phyloP scores from a whole-genome alignment of 2,113 vertebrate genomes.

The Probosciger aterrimus region DNA sequence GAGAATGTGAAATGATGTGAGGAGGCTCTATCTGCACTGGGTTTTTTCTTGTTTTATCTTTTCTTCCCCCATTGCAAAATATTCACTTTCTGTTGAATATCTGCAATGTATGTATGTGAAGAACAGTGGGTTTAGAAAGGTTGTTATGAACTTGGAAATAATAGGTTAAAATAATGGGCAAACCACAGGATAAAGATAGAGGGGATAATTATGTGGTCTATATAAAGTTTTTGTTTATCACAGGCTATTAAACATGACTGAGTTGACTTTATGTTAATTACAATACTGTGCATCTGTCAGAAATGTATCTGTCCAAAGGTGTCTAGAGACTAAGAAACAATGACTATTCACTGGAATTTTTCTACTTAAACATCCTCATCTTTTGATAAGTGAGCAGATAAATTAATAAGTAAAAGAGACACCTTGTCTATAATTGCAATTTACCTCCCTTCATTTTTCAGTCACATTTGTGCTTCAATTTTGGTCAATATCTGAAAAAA shows the following conservation, averaged over 20 bases:
- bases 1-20: not conserved
- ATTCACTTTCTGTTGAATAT: not conserved
- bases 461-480: not conserved
- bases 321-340: not conserved
- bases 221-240: not conserved
- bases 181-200: not conserved
- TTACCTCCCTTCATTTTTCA: not conserved
- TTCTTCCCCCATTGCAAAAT: not conserved
- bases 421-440: not conserved
- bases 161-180: not conserved
- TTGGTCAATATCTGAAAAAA: not conserved
- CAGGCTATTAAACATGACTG: not conserved
- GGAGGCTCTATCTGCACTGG: not conserved
- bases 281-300: not conserved
- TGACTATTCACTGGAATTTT: not conserved
- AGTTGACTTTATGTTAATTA: constrained; percentile 9
- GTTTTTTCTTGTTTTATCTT: not conserved
- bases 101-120: not conserved
- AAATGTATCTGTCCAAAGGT: not conserved
- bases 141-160: not conserved
- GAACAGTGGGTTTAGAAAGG: not conserved
- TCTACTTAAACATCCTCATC: not conserved
- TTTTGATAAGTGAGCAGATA: not conserved
- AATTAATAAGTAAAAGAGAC: not conserved
- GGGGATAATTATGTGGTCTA: not conserved